Evolutionary conservation across 1,140 invertebrate genomes (phyloP).

Genomic region (Sycophaga agraensis): DNA sequence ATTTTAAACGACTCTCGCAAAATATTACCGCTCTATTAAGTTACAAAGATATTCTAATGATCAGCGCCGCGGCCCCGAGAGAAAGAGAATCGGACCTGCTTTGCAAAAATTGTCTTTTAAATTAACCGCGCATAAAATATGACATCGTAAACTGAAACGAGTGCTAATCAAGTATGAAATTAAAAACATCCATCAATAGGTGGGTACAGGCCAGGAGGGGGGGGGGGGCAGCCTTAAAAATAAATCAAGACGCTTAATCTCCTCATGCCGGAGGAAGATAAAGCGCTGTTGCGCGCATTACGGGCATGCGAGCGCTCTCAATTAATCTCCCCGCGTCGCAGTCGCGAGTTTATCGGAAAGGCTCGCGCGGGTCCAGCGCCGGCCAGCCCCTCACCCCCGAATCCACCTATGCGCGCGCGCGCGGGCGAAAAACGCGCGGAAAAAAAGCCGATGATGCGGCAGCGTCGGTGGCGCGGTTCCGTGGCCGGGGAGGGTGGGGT

Average conservation of each 20-base stretch:
- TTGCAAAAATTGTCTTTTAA: neutral
- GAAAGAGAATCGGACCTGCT: too few relatives aligned
- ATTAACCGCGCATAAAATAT: neutral
- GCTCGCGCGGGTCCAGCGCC: too few relatives aligned
- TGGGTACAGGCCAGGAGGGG: too few relatives aligned
- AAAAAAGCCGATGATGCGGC: too few relatives aligned
- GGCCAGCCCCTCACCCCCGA: too few relatives aligned
- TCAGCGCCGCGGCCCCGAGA: too few relatives aligned
- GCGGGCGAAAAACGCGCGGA: neutral
- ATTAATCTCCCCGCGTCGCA: neutral
- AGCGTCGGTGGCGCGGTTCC: neutral
- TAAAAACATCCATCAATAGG: conserved; percentile 18
- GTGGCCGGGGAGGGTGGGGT: neutral
- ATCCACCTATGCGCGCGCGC: too few relatives aligned
- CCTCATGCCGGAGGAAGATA: neutral
- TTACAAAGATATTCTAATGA: too few relatives aligned
- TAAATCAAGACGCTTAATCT: conserved; percentile 25
- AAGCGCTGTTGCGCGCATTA: neutral
- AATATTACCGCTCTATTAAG: too few relatives aligned
- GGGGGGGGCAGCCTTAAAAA: conserved; percentile 6
- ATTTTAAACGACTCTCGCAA: too few relatives aligned
- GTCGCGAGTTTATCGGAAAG: too few relatives aligned
- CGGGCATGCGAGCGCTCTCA: neutral
- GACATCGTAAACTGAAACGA: conserved; percentile 16
- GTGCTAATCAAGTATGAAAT: conserved; percentile 25